Conservation (phyloP, 2,113 vertebrate genomes). For the Leiothrix lutea region DNA sequence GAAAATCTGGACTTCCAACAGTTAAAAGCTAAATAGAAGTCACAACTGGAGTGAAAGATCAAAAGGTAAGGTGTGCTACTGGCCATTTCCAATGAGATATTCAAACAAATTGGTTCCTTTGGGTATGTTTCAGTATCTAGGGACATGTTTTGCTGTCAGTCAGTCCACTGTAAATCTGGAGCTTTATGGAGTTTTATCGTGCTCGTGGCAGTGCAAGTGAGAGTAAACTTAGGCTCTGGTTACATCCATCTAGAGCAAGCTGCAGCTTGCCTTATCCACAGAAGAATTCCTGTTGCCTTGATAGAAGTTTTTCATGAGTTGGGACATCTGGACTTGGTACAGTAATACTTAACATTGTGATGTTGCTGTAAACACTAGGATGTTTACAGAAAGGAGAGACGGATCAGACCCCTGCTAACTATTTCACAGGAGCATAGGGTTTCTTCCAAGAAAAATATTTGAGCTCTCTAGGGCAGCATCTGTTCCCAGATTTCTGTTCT, state of each 20-base stretch:
- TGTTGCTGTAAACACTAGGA: slow-evolving; percentile 31
- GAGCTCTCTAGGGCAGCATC: not conserved
- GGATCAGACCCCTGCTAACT: not conserved
- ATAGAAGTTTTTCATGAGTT: not conserved
- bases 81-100: not conserved
- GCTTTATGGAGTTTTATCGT: not conserved
- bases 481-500: slow-evolving; percentile 9
- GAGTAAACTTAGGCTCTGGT: not conserved
- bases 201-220: not conserved
- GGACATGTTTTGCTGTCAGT: not conserved
- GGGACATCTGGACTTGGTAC: slow-evolving; percentile 27
- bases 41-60: not conserved
- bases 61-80: not conserved
- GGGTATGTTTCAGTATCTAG: not conserved
- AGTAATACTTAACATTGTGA: not conserved
- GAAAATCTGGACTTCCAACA: not conserved
- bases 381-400: slow-evolving; percentile 27
- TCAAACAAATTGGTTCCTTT: not conserved
- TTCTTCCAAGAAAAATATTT: slow-evolving; percentile 55
- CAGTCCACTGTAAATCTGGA: not conserved
- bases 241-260: slow-evolving; percentile 14
- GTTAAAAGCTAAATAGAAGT: not conserved
- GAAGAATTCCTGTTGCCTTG: slow-evolving; percentile 1
- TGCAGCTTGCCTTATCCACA: not conserved
- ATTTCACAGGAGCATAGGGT: not conserved